Conservation (phyloP, 2,888 invertebrate species). For the Lydus trimaculatus region DNA sequence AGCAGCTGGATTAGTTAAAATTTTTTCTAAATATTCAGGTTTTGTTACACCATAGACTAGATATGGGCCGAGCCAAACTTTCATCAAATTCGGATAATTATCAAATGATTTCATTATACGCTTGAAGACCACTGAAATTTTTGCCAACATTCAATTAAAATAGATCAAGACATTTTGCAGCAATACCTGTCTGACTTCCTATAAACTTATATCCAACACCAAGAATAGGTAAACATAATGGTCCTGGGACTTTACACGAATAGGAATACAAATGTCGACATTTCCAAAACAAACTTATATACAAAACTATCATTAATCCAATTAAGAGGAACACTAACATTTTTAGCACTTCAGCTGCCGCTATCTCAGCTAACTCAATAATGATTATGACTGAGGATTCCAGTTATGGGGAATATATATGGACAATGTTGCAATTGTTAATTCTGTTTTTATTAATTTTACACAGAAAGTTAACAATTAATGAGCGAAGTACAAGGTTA, state of each 20-base stretch:
- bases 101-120: constrained; percentile 1
- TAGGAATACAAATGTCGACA: constrained; percentile 1
- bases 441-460: no score
- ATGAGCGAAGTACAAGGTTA: no score
- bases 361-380: no score
- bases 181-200: constrained; percentile 12
- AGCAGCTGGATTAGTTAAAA: constrained; percentile 13
- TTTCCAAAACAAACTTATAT: constrained; percentile 10
- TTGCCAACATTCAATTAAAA: no score
- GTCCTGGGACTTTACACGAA: constrained; percentile 19
- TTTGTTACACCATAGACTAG: constrained; percentile 14
- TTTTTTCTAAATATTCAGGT: constrained; percentile 19
- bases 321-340: no score
- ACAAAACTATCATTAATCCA: background rate
- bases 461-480: no score
- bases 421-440: no score
- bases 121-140: constrained; percentile 6
- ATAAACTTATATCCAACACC: constrained; percentile 6
- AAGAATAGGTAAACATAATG: constrained; percentile 9
- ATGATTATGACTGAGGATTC: no score
- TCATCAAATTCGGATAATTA: constrained; percentile 12
- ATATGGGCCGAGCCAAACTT: constrained; percentile 13
- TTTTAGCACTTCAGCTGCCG: no score
- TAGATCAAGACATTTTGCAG: no score
- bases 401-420: no score